These are phyloP conservation scores for Notodonta dromedarius DNA, from an alignment of 2,888 invertebrate genomes.

Conservation along the genomic window DNA sequence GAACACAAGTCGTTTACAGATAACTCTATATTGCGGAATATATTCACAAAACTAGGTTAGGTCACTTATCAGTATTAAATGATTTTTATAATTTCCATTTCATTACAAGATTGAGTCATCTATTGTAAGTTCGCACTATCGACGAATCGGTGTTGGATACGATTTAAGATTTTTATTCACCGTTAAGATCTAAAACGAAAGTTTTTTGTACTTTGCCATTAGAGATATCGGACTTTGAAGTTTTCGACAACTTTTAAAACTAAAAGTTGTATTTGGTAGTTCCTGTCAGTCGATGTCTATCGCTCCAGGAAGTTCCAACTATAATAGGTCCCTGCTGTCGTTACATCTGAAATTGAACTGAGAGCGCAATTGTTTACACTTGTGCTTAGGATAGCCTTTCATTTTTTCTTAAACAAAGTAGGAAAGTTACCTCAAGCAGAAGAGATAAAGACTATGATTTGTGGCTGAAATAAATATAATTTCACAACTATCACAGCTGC, in stretches of 20 bases:
- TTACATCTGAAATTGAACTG: too few species aligned
- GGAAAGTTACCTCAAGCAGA: too few species aligned
- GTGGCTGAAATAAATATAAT: too few species aligned
- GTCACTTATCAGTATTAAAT: neutral
- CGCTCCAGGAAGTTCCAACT: too few species aligned
- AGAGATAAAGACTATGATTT: too few species aligned
- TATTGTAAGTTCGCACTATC: neutral
- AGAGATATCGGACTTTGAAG: neutral
- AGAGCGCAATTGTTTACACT: too few species aligned
- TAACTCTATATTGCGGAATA: neutral
- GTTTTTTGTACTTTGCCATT: neutral
- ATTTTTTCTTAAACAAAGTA: too few species aligned
- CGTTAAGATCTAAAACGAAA: neutral
- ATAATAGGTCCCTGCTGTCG: too few species aligned
- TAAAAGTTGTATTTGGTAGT: too few species aligned
- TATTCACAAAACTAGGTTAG: neutral
- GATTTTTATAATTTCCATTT: constrained; percentile 1
- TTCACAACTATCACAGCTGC: too few species aligned
- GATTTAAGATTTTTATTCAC: neutral
- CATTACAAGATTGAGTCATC: neutral
- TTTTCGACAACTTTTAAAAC: neutral
- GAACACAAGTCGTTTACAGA: neutral
- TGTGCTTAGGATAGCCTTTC: too few species aligned
- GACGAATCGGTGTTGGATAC: neutral
- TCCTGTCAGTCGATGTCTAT: too few species aligned